A percentile compares a stretch with the other conserved stretches of the same genome.
Conservation (phyloP, 2,797 vertebrate species). For the Sciaenops ocellatus region DNA sequence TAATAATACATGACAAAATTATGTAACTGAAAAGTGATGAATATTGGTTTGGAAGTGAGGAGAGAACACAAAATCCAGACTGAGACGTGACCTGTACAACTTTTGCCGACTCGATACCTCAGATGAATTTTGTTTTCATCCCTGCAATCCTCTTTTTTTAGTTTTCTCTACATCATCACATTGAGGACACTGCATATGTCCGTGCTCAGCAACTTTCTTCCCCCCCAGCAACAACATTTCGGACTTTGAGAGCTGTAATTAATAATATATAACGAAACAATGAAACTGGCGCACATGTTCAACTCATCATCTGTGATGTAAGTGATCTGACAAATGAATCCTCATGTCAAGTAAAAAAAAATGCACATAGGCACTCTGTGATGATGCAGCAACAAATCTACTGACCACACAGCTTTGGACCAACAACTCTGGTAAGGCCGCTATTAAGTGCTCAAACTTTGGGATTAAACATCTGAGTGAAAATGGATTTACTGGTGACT, state of each 20-base stretch:
- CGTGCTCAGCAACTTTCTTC: constrained; percentile 16
- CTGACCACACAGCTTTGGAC: constrained; percentile 19
- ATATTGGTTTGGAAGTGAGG: neutral
- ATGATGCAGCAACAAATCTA: constrained; percentile 32
- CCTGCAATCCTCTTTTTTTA: neutral
- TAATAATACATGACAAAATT: constrained; percentile 3
- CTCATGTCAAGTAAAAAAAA: constrained; percentile 2
- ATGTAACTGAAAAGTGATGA: neutral
- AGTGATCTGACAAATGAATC: neutral
- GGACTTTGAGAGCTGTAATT: neutral
- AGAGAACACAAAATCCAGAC: neutral
- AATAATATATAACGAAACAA: neutral
- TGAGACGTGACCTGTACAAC: neutral
- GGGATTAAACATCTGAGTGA: constrained; percentile 16
- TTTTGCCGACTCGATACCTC: neutral
- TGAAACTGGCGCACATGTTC: neutral
- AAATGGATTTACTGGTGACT: constrained; percentile 32
- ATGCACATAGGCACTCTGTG: neutral
- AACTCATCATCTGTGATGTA: neutral
- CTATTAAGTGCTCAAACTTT: constrained; percentile 22
- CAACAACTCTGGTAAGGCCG: constrained; percentile 3
- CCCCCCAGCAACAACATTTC: neutral
- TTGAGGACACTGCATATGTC: constrained; percentile 4
- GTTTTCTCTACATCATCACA: constrained; percentile 43
- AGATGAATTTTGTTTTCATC: constrained; percentile 9